Evolutionary conservation across 2,888 invertebrate species (phyloP), one percentile per base, ranked within the genome.

Genomic region (Oxytorus armatus): DNA sequence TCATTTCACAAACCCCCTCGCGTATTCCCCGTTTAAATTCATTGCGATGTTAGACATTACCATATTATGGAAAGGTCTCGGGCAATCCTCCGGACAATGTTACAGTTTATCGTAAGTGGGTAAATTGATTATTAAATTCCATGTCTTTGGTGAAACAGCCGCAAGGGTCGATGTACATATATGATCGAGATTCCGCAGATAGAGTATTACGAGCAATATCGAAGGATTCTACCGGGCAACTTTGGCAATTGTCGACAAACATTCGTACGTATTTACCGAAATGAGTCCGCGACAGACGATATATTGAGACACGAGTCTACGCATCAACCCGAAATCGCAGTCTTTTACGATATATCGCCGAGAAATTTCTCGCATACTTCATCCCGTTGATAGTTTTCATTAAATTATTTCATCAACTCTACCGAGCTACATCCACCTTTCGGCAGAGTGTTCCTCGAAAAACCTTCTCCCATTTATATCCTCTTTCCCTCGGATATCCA

Each of bases 111-210:
- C 25, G 7, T 36, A 18, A 55, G 25, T n/a, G 61, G 33, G 57
- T 61, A 73, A 78, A 59, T 29, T 44, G 66, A 78, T 78, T 78
- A 78, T 78, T 74, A 69, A 78, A 74, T 78, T 78, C 73, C 51
- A 36, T 33, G 53, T 73, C 44, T 68, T 49, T 66, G 49, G 8
- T 42, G 55, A 42, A 55, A n/a, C 10, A n/a, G 10, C 29, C 16
- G 16, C n/a, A 47, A 33, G 36, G n/a, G 29, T n/a, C 11, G n/a
- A n/a, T n/a, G 1, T 25, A 25, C 16, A 21, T n/a, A 44, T 7
- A 63, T 63, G 25, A 63, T 44, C 14, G 25, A 44, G 16, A 25
- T 44, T 8, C 23, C 16, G 16, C 44, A 18, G 8, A 44, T 11
- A 47, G 29, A 29, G 8, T 3, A 25, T 29, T 0, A 29, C 63